A percentile compares a stretch with the other conserved stretches of the same genome.
Conservation (phyloP, 2,797 vertebrate species). For the Astyanax mexicanus region DNA sequence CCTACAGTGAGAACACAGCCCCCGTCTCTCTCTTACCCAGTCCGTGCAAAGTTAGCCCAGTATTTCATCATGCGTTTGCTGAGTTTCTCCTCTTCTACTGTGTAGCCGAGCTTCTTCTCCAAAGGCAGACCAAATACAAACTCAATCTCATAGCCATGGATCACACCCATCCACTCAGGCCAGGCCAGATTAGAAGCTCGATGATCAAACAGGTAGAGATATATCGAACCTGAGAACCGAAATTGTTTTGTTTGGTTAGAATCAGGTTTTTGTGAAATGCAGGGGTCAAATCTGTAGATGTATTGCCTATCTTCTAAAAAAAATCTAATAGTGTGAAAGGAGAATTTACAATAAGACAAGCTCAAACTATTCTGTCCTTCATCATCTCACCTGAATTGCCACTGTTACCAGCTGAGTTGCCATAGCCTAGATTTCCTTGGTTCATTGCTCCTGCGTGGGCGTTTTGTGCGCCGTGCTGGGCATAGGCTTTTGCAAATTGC, state of each 20-base stretch:
- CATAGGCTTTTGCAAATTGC: conserved; percentile 83
- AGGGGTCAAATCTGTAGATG: neutral
- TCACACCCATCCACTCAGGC: conserved; percentile 97
- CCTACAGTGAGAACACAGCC: no score
- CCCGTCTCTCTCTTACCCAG: conserved; percentile 87
- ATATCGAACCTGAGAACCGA: conserved; percentile 72
- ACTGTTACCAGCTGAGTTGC: conserved; percentile 63
- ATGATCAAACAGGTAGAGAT: conserved; percentile 90
- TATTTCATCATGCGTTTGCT: conserved; percentile 91
- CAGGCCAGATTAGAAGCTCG: conserved; percentile 89
- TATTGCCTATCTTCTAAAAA: no score
- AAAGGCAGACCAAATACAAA: conserved; percentile 93
- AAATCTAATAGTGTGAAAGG: no score
- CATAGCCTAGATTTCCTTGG: conserved; percentile 56
- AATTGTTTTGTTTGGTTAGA: neutral
- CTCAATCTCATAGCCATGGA: conserved; percentile 95
- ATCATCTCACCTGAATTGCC: conserved; percentile 69
- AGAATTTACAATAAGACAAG: neutral
- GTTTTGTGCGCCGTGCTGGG: conserved; percentile 55
- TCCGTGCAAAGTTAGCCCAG: conserved; percentile 94
- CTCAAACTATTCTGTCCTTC: neutral
- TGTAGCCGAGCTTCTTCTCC: conserved; percentile 89
- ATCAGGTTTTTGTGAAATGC: neutral
- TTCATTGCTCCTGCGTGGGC: conserved; percentile 22
- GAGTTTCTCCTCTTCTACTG: conserved; percentile 83